These are phyloP conservation scores for Smutsia temminckii DNA, from an alignment of 2,797 vertebrate genomes.

Conservation along the genomic window DNA sequence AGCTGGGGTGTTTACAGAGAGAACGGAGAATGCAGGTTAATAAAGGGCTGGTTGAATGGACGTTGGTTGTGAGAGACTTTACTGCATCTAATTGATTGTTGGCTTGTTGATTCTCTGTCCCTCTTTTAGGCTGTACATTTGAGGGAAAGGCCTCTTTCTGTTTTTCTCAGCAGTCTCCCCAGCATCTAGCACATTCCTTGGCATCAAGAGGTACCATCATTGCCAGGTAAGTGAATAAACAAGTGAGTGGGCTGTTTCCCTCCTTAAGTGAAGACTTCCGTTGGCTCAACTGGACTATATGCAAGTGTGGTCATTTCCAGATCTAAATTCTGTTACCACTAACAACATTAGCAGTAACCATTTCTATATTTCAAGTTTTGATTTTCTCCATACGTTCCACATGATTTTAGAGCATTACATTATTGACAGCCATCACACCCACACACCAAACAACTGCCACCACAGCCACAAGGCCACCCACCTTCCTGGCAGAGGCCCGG, in stretches of 20 bases:
- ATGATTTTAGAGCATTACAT: background rate
- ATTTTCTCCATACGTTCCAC: background rate
- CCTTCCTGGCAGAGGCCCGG: background rate
- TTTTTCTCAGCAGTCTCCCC: background rate
- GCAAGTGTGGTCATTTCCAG: background rate
- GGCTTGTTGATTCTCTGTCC: background rate
- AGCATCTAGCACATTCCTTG: background rate
- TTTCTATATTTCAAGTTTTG: background rate
- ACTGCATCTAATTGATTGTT: background rate
- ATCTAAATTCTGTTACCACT: background rate
- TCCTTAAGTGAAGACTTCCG: background rate
- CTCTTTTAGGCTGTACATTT: background rate
- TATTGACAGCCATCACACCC: background rate
- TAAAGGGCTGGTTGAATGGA: background rate
- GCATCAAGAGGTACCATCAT: background rate
- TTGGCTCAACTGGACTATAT: background rate
- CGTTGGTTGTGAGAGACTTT: background rate
- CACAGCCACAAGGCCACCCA: fast-evolving
- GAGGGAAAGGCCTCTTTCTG: background rate
- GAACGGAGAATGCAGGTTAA: background rate
- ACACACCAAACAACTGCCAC: background rate
- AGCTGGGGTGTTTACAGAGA: background rate
- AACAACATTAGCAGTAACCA: background rate
- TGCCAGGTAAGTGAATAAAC: background rate
- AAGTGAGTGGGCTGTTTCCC: background rate